Base-by-base conservation (phyloP, 2,888 invertebrate genomes). In the Campopleginae sp. region DNA sequence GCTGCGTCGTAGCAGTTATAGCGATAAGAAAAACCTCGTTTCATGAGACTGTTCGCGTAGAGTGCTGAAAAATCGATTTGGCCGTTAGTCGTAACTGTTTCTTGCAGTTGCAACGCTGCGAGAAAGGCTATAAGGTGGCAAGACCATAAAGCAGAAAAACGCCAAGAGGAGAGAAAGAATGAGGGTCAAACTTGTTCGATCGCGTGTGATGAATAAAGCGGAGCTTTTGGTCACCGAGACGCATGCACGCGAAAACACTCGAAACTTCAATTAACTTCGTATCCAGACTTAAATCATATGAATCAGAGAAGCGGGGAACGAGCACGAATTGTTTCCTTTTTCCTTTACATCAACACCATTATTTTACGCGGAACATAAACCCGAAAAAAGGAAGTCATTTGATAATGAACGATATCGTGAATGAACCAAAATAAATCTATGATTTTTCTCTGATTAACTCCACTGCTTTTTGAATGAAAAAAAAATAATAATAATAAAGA, bases 201-300 rank as follows among this genome's bases (percentile, higher is more conserved):
- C 63, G 65, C 80, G 80, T 80, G 71, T 46, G 44, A 54, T 80
- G 65, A 65, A 48, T 33, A 79, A 65, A 33, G 72, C 46, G 66
- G 33, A 74, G 65, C 58, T 80, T 33, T 46, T 31, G 31, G 54
- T 54, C 27, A 38, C n/a, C 54, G 17, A 33, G 74, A 23, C 46
- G 38, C 44, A 54, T 65, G 66, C 66, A 74, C 66, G 46, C 74
- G 74, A 54, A 51, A 72, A 27, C 23, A 74, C 74, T 66, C 58
- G 74, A 80, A 66, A 80, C 74, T 80, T 80, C 80, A 80, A 80
- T 80, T 80, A 80, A 58, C 68, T 63, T 61, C 33, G 44, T 51
- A 42, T 27, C 42, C 33, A 78, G 14, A 23, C 10, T 17, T 44
- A 58, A 68, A 44, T 58, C 19, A 31, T 63, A 63, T 19, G 58